These are phyloP conservation scores for Geotrupes spiniger DNA, from an alignment of 2,888 invertebrate genomes.

Conservation along the genomic window DNA sequence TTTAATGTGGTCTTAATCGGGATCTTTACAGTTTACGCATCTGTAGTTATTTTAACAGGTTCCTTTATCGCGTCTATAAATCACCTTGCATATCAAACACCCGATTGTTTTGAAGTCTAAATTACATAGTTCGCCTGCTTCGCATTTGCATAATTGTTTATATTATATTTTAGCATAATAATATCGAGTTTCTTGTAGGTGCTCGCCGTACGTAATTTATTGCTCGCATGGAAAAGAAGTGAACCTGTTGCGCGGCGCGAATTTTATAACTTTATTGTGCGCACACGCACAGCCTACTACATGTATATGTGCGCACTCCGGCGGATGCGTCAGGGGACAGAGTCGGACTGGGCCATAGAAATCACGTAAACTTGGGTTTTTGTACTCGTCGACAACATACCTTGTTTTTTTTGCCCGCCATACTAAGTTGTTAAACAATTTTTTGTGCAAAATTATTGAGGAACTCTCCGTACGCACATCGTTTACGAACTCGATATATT, in stretches of 20 bases:
- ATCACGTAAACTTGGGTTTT: too few relatives aligned
- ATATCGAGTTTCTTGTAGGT: constrained; percentile 7
- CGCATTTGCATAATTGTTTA: constrained; percentile 16
- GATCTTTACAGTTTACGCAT: constrained; percentile 18
- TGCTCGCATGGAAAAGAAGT: not conserved
- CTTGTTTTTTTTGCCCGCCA: too few relatives aligned
- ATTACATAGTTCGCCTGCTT: constrained; percentile 8
- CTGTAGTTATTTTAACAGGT: constrained; percentile 9
- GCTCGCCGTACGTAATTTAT: constrained; percentile 1
- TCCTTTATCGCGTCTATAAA: constrained; percentile 11
- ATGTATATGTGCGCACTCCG: too few relatives aligned
- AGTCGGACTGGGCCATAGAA: too few relatives aligned
- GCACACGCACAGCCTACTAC: not conserved
- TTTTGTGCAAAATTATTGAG: too few relatives aligned
- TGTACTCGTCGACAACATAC: too few relatives aligned
- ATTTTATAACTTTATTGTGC: constrained; percentile 7
- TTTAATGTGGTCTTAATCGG: constrained; percentile 5
- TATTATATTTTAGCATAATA: constrained; percentile 8
- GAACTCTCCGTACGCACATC: too few relatives aligned
- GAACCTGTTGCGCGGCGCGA: constrained; percentile 4
- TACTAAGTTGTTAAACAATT: too few relatives aligned
- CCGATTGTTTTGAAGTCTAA: constrained; percentile 16
- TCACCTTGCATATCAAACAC: constrained; percentile 14
- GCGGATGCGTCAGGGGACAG: too few relatives aligned
- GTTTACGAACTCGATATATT: too few relatives aligned